phyloP scores from a whole-genome alignment of 2,888 invertebrate species.

The Ecliptopera silaceata region DNA sequence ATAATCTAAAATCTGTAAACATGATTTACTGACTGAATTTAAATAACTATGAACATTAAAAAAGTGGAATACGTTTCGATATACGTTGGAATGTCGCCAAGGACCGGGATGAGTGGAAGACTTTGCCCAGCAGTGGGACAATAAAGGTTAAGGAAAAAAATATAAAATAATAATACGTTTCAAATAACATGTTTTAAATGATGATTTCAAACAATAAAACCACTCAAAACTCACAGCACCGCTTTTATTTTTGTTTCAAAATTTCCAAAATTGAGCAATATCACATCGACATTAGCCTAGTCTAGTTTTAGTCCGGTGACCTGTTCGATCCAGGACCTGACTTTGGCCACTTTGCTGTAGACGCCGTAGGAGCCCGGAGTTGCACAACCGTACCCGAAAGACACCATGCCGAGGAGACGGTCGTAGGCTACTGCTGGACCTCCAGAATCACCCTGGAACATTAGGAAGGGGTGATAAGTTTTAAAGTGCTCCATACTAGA shows the following conservation, averaged over 20 bases:
- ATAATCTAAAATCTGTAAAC: too few species aligned
- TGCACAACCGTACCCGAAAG: slow-evolving; percentile 77
- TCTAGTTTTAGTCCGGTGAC: slow-evolving; percentile 59
- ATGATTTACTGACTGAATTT: too few species aligned
- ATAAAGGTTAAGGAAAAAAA: too few species aligned
- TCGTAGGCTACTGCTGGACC: slow-evolving; percentile 70
- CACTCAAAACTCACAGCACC: not conserved
- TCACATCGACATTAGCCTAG: slow-evolving; percentile 33
- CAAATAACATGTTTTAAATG: too few species aligned
- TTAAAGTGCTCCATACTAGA: too few species aligned
- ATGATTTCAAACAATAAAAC: not conserved
- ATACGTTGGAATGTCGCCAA: too few species aligned
- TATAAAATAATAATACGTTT: too few species aligned
- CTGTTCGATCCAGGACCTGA: slow-evolving; percentile 68
- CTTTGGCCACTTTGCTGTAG: slow-evolving; percentile 72
- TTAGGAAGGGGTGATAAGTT: too few species aligned
- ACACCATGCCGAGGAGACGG: slow-evolving; percentile 71
- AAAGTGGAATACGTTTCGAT: too few species aligned
- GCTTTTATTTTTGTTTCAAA: not conserved
- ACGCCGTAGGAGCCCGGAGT: slow-evolving; percentile 73
- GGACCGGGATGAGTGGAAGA: too few species aligned
- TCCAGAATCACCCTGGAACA: slow-evolving; percentile 75
- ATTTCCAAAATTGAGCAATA: not conserved
- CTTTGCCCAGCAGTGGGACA: too few species aligned
- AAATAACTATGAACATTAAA: too few species aligned